phyloP scores from a whole-genome alignment of 2,888 invertebrate genomes.

The Sinelater perroti region DNA sequence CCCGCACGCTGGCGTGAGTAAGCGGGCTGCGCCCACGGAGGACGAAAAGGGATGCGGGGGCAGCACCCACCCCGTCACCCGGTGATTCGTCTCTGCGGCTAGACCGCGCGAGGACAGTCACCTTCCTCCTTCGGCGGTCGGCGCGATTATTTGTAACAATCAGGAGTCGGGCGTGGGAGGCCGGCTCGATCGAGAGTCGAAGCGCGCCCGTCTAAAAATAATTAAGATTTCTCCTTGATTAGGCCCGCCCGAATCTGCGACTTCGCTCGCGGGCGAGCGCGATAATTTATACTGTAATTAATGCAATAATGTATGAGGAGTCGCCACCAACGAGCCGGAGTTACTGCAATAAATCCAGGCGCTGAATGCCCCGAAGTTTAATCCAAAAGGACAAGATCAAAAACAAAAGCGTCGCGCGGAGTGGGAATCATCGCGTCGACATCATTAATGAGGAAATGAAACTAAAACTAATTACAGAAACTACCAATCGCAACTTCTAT shows the following conservation, averaged over 20 bases:
- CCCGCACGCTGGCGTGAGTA: background rate
- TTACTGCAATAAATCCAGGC: slow-evolving; percentile 23
- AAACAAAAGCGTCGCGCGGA: slow-evolving; percentile 28
- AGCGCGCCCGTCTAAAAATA: slow-evolving; percentile 1
- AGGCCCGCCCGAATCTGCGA: background rate
- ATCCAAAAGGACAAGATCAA: slow-evolving; percentile 23
- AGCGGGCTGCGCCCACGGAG: background rate
- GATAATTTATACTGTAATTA: slow-evolving; percentile 16
- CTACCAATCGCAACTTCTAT: slow-evolving; percentile 4
- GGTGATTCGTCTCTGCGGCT: background rate
- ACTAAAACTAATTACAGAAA: slow-evolving; percentile 17
- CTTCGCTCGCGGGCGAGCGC: background rate
- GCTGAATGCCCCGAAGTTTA: slow-evolving; percentile 18
- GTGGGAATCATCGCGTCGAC: slow-evolving; percentile 29
- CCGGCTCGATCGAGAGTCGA: too few relatives aligned
- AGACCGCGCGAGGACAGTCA: slow-evolving; percentile 6
- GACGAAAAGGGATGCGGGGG: too few relatives aligned
- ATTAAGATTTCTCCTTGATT: slow-evolving; percentile 9
- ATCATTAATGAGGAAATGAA: slow-evolving; percentile 25
- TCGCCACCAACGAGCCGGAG: slow-evolving; percentile 16
- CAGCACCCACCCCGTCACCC: slow-evolving; percentile 7
- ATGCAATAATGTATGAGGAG: slow-evolving; percentile 21
- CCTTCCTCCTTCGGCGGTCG: background rate
- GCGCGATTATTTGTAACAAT: too few relatives aligned
- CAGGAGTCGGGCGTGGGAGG: too few relatives aligned